phyloP scores from a whole-genome alignment of 2,888 invertebrate species.

The Agrilus biguttatus region DNA sequence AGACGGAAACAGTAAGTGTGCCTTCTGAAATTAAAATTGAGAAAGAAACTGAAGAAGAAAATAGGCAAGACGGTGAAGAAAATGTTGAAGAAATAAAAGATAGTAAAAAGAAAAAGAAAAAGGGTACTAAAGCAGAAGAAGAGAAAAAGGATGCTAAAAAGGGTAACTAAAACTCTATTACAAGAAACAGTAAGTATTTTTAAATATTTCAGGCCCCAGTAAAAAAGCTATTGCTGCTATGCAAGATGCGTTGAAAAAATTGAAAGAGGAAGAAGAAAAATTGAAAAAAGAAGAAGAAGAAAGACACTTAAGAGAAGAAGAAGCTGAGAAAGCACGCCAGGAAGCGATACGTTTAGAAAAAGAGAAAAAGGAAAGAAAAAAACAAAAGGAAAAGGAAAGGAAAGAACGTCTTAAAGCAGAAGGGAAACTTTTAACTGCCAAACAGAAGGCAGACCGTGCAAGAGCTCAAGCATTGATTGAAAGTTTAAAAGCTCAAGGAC shows the following conservation, averaged over 20 bases:
- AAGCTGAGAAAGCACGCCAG: slow-evolving; percentile 54
- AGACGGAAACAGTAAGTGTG: slow-evolving; percentile 16
- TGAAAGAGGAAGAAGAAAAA: slow-evolving; percentile 80
- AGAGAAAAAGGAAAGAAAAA: slow-evolving; percentile 77
- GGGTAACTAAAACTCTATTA: slow-evolving; percentile 22
- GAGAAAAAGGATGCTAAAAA: slow-evolving; percentile 41
- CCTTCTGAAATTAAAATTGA: slow-evolving; percentile 29
- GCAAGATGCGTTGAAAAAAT: slow-evolving; percentile 80
- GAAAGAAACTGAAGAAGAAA: slow-evolving; percentile 22
- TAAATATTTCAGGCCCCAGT: slow-evolving; percentile 46
- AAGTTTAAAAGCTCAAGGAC: slow-evolving; percentile 75
- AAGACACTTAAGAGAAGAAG: slow-evolving; percentile 55
- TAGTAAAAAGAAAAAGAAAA: slow-evolving; percentile 5
- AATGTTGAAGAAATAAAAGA: slow-evolving; percentile 18
- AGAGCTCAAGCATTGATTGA: slow-evolving; percentile 82
- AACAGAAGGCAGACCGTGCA: slow-evolving; percentile 83
- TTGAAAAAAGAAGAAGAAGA: slow-evolving; percentile 65
- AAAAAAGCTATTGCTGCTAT: slow-evolving; percentile 80
- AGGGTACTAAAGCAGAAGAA: slow-evolving; percentile 7
- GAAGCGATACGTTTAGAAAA: slow-evolving; percentile 70
- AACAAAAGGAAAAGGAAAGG: slow-evolving; percentile 82
- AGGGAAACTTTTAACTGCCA: slow-evolving; percentile 84
- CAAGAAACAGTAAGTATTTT: neutral
- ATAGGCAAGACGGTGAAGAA: slow-evolving; percentile 24
- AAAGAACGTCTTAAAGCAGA: slow-evolving; percentile 91